Evolutionary conservation across 2,113 vertebrate species (phyloP), one percentile per base, ranked within the genome.

Genomic region (Fulica atra): DNA sequence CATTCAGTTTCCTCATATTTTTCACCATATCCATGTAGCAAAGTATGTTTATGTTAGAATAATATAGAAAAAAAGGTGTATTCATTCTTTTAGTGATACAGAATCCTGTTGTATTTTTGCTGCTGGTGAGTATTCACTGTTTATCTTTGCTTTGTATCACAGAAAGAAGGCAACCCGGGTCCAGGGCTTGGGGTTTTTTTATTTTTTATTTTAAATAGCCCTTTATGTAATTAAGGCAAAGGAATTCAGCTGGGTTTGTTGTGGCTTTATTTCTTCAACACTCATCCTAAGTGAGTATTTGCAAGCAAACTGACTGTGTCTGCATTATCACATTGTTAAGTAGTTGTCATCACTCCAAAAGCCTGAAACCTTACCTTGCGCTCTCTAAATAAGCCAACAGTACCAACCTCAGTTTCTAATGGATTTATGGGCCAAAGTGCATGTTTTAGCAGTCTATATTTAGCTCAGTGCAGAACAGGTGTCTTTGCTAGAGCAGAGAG

Each of bases 181-280:
- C 11, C 13, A 46, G 2, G 15, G 40, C 13, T 60, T 2, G 0
- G 0, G 7, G 18, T 46, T 23, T 6, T 48, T 48, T 53, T 14
- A 28, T 53, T 15, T 53, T 28, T 7, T 8, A 36, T 53, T 63
- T 35, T 18, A 53, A 70, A 42, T 3, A 40, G 1, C 6, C 28
- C 35, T 65, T 2, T 61, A 53, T 72, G 42, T 16, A 54, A 86
- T 2, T 2, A 6, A 64, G 6, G 5, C 11, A 87, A 80, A 76
- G 13, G 19, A 76, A 56, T 24, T 64, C 17, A 76, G 42, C 20
- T 69, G 10, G 6, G 1, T 0, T 16, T 28, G 28, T 26, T 88
- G 25, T 42, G 21, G 18, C 2, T 78, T 71, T 44, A 40, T 70
- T 81, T n/a, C 13, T 79, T 42, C 56, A 69, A 29, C 4, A 16